A percentile compares a stretch with the other conserved stretches of the same genome.
These are phyloP conservation scores for Glaucidium brasilianum DNA, from an alignment of 2,113 vertebrate genomes.

Conservation along the genomic window DNA sequence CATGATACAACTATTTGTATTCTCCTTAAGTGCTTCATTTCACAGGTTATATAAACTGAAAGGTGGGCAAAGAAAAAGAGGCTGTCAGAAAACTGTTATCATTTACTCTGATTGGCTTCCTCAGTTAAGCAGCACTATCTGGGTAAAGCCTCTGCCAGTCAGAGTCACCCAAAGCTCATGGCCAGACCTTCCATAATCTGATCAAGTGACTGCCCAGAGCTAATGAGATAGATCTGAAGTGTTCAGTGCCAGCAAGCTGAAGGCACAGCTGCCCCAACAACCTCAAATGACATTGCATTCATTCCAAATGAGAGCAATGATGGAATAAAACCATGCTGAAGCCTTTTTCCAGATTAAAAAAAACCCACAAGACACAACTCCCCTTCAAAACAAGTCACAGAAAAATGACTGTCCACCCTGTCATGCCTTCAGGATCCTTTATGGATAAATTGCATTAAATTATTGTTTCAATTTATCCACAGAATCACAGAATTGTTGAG, in stretches of 20 bases:
- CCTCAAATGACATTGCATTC: neutral
- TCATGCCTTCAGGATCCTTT: neutral
- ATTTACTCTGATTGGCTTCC: constrained; percentile 16
- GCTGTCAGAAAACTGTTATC: neutral
- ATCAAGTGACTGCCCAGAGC: constrained; percentile 16
- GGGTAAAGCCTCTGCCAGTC: neutral
- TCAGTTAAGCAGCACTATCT: neutral
- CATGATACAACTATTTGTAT: neutral
- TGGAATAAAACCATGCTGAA: neutral
- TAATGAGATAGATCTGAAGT: constrained; percentile 49
- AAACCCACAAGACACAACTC: neutral
- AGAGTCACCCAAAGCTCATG: neutral
- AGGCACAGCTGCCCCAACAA: neutral
- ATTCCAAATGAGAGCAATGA: neutral
- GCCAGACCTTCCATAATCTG: constrained; percentile 40
- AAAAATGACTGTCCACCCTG: neutral
- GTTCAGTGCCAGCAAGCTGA: constrained; percentile 25
- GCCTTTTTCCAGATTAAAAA: neutral
- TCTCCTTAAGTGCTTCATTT: neutral
- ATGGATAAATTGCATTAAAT: neutral
- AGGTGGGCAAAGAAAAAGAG: neutral
- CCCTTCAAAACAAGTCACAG: neutral
- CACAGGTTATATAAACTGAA: constrained; percentile 3
- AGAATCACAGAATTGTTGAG: neutral
- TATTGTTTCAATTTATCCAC: neutral